These are phyloP conservation scores for Coptodon bakossiorum DNA, from an alignment of 2,113 vertebrate genomes.

Conservation along the genomic window DNA sequence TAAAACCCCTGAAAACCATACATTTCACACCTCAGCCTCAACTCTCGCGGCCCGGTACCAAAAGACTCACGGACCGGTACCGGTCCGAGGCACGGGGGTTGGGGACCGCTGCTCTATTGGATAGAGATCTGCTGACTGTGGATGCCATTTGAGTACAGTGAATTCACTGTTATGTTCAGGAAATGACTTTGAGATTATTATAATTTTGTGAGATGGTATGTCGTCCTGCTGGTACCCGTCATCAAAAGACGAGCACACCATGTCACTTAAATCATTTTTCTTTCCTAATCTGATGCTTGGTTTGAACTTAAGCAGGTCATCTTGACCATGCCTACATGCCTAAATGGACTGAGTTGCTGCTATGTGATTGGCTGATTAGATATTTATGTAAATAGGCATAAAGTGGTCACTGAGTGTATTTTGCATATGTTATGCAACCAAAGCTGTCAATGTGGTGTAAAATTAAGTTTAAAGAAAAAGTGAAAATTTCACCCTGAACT, in stretches of 20 bases:
- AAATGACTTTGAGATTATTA: background rate
- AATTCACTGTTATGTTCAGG: background rate
- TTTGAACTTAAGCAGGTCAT: background rate
- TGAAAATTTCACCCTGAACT: background rate
- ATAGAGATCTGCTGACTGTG: background rate
- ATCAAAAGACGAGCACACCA: background rate
- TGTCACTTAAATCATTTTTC: background rate
- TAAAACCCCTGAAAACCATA: too few relatives aligned
- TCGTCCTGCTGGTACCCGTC: background rate
- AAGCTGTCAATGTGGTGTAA: background rate
- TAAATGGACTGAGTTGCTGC: too few relatives aligned
- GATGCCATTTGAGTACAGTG: background rate
- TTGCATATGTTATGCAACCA: background rate
- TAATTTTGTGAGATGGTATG: background rate
- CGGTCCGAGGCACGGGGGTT: too few relatives aligned
- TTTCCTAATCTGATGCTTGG: background rate
- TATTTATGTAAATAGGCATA: too few relatives aligned
- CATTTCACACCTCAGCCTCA: too few relatives aligned
- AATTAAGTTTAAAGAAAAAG: background rate
- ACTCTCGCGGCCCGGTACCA: too few relatives aligned
- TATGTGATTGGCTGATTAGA: too few relatives aligned
- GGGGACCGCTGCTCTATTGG: background rate
- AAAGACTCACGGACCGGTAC: too few relatives aligned
- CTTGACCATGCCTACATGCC: too few relatives aligned
- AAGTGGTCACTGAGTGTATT: background rate